Evolutionary conservation across 2,888 invertebrate species (phyloP), one percentile per base, ranked within the genome.

Genomic region (Erannis defoliaria): DNA sequence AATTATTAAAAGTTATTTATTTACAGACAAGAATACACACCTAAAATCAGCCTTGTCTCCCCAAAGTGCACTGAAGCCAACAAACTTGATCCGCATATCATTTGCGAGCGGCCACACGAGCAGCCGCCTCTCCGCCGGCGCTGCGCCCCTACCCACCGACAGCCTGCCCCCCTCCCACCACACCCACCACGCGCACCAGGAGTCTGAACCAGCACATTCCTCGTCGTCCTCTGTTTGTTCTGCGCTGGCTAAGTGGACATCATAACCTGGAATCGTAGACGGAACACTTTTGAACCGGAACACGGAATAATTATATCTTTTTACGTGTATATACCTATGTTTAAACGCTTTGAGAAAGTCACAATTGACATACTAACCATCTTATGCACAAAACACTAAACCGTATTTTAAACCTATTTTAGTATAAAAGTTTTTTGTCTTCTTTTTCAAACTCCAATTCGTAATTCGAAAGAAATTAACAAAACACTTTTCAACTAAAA

Each of bases 121-220:
- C 9, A 95, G 84, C 4, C 94, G 88, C 19, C 94, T 82, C 68
- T 94, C 94, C 0, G 94, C 87, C 0, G 94, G 94, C 0, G 90
- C 85, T 0, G 94, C 93, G 0, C 95, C 95, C 3, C 89, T 82
- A 0, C 95, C 95, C 12, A 95, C 94, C 0, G 94, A 88, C 14
- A 95, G 81, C 9, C 90, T 81, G 0, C 94, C 94, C 0, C 94
- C 94, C 61, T 95, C 95, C 95, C 95, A 95, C 81, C 94, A 94
- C n/a, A 95, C 91, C 95, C 95, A 95, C 89, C 95, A 95, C 0
- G 95, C 94, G 62, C 94, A 93, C 93, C 95, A 95, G 0, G 94
- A 87, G 29, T 79, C 82, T 63, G 93, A 71, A 0, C 86, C 81
- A 0, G 86, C 74, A 23, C 92, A 92, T 66, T 93, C 93, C 0